phyloP scores from a whole-genome alignment of 2,888 invertebrate genomes.

The Marasmarcha lunaedactyla region DNA sequence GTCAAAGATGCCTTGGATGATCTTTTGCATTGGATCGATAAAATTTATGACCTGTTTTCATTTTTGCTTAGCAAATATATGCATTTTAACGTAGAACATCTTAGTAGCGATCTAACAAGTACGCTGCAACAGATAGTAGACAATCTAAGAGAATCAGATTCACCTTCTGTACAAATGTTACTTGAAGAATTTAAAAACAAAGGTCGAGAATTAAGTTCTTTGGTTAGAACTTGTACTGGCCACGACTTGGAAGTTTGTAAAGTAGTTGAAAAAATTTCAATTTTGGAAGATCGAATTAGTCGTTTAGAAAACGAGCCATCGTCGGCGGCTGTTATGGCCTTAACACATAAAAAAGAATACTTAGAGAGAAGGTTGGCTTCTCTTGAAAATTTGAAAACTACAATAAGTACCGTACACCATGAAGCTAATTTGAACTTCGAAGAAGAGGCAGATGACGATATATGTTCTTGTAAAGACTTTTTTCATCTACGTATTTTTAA shows the following conservation, averaged over 20 bases:
- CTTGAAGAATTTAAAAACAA: slow-evolving; percentile 33
- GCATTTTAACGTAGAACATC: slow-evolving; percentile 29
- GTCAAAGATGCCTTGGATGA: slow-evolving; percentile 29
- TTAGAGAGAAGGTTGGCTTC: slow-evolving; percentile 34
- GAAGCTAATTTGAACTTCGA: slow-evolving; percentile 23
- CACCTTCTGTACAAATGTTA: slow-evolving; percentile 25
- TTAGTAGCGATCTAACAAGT: slow-evolving; percentile 37
- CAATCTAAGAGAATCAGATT: slow-evolving; percentile 27
- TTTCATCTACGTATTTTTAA: slow-evolving; percentile 52
- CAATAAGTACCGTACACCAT: slow-evolving; percentile 30
- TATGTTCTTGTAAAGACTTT: slow-evolving; percentile 47
- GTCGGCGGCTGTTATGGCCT: slow-evolving; percentile 39
- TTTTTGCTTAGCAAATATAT: slow-evolving; percentile 34
- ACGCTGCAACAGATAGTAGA: slow-evolving; percentile 46
- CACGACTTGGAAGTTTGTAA: slow-evolving; percentile 46
- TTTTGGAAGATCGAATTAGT: slow-evolving; percentile 39
- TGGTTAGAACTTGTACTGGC: slow-evolving; percentile 35
- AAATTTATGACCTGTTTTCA: slow-evolving; percentile 42
- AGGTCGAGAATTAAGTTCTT: slow-evolving; percentile 32
- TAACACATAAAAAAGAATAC: slow-evolving; percentile 41
- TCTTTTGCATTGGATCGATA: slow-evolving; percentile 46
- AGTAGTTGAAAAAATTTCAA: slow-evolving; percentile 38
- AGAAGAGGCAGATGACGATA: slow-evolving; percentile 25
- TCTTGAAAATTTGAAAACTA: slow-evolving; percentile 41
- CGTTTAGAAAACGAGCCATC: slow-evolving; percentile 32